These are phyloP conservation scores for Solenodon paradoxus DNA, from an alignment of 2,113 vertebrate genomes.

Conservation along the genomic window DNA sequence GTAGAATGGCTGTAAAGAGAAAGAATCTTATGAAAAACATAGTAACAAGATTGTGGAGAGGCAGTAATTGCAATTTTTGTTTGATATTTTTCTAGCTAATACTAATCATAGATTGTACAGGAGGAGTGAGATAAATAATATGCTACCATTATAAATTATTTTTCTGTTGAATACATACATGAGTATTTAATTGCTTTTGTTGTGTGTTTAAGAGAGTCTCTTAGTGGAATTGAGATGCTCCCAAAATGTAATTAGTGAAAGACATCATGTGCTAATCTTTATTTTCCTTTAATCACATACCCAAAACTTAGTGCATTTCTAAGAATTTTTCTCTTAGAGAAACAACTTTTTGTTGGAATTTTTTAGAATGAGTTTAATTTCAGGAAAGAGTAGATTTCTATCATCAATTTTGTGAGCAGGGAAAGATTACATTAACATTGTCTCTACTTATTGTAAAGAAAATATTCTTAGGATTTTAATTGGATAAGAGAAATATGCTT, in stretches of 20 bases:
- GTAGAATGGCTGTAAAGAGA: background rate
- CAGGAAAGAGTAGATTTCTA: background rate
- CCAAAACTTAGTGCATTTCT: background rate
- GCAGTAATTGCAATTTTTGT: background rate
- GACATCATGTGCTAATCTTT: background rate
- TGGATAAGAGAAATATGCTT: background rate
- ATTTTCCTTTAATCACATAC: background rate
- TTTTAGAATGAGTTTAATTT: background rate
- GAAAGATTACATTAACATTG: background rate
- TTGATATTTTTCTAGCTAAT: background rate
- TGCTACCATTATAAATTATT: background rate
- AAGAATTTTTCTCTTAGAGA: background rate
- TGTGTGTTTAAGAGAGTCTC: background rate
- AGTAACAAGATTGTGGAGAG: background rate
- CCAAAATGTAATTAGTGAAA: conserved; percentile 4
- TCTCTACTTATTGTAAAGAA: background rate
- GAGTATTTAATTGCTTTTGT: background rate
- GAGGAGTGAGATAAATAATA: background rate
- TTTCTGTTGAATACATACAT: background rate
- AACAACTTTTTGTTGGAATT: background rate
- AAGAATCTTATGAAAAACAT: background rate
- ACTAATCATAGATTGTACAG: background rate
- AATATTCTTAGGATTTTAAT: background rate
- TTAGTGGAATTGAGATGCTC: background rate
- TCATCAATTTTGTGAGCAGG: background rate